These are phyloP conservation scores for Tringa solitaria DNA, from an alignment of 2,113 vertebrate genomes.

Conservation along the genomic window DNA sequence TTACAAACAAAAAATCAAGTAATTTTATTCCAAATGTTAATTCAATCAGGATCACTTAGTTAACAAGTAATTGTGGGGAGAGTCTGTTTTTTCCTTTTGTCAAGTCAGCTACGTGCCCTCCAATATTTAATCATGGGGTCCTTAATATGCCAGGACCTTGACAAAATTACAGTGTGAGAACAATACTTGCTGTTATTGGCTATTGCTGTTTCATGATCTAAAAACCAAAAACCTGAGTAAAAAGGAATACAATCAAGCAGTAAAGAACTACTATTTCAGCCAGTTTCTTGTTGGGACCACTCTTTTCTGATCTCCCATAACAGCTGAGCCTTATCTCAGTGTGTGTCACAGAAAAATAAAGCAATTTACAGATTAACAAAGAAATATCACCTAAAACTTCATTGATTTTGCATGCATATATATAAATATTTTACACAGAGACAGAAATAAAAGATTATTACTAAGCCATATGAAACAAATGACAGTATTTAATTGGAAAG, in stretches of 20 bases:
- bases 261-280: neutral
- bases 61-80: neutral
- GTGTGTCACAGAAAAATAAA: neutral
- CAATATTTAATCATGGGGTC: neutral
- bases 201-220: neutral
- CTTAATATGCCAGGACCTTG: neutral
- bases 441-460: neutral
- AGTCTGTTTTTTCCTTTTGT: neutral
- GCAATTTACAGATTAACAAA: neutral
- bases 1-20: neutral
- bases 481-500: neutral
- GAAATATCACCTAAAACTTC: neutral
- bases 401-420: neutral
- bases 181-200: neutral
- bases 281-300: neutral
- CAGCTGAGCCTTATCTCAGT: neutral
- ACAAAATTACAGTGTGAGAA: neutral
- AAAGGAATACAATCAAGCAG: neutral
- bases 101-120: neutral
- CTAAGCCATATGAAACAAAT: neutral
- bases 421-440: neutral
- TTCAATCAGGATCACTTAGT: neutral
- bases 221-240: neutral
- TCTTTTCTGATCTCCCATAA: neutral
- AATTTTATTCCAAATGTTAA: neutral